These are phyloP conservation scores for Enteromius argenteus DNA, from an alignment of 2,797 vertebrate species.

Conservation along the genomic window DNA sequence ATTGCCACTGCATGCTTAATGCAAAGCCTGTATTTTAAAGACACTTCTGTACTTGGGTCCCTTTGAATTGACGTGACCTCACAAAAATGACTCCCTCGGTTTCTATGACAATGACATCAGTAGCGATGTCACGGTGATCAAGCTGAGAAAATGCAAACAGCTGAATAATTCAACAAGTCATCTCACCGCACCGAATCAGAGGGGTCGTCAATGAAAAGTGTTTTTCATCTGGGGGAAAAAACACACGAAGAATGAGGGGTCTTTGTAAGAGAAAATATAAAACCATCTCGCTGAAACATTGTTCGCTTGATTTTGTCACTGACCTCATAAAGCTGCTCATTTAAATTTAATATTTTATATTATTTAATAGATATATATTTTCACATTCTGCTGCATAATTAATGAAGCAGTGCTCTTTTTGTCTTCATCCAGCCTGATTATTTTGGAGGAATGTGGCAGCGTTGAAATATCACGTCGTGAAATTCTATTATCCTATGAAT, in stretches of 20 bases:
- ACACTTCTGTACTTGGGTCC: neutral
- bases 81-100: slow-evolving; percentile 6
- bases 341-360: slow-evolving; percentile 32
- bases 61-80: slow-evolving; percentile 22
- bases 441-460: slow-evolving; percentile 17
- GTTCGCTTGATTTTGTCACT: slow-evolving; percentile 25
- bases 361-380: slow-evolving; percentile 36
- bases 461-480: slow-evolving; percentile 22
- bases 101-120: slow-evolving; percentile 33
- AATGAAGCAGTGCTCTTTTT: slow-evolving; percentile 36
- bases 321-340: slow-evolving; percentile 39
- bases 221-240: slow-evolving; percentile 2
- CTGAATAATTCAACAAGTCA: slow-evolving; percentile 48
- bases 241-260: neutral
- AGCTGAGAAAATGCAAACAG: slow-evolving; percentile 22
- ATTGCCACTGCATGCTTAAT: neutral
- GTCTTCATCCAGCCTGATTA: slow-evolving; percentile 32
- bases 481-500: slow-evolving; percentile 37
- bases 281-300: slow-evolving; percentile 11
- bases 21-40: neutral
- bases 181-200: slow-evolving; percentile 16
- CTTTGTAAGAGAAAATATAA: slow-evolving; percentile 16
- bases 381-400: slow-evolving; percentile 38
- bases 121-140: slow-evolving; percentile 19
- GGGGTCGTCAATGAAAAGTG: slow-evolving; percentile 15